Conservation (phyloP, 2,797 vertebrate species). For the Vireo griseus region DNA sequence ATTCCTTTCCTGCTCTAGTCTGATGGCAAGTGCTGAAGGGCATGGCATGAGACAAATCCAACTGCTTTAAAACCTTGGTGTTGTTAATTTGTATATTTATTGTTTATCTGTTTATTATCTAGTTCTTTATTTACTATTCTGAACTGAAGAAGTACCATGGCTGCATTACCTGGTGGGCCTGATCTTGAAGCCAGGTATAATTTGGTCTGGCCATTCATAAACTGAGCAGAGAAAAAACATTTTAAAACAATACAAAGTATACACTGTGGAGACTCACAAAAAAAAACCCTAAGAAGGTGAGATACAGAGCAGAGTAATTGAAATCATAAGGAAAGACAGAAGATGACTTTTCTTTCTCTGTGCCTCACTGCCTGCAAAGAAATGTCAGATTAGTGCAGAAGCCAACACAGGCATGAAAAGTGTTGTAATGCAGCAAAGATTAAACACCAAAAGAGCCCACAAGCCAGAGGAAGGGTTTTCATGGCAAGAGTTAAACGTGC, state of each 20-base stretch:
- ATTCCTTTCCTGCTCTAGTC: neutral
- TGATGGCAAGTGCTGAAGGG: neutral
- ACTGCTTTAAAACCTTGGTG: neutral
- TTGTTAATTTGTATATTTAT: neutral
- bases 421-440: neutral
- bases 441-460: neutral
- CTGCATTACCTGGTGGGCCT: neutral
- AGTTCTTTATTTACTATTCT: neutral
- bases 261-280: neutral
- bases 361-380: neutral
- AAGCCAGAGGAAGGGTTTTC: neutral
- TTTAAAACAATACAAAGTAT: neutral
- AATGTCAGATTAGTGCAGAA: neutral
- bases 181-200: neutral
- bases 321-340: neutral
- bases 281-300: neutral
- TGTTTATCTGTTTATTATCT: neutral
- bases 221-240: neutral
- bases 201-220: neutral
- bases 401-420: neutral
- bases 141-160: neutral
- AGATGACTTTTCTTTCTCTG: neutral
- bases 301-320: neutral
- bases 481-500: neutral
- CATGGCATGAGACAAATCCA: neutral